Base-by-base conservation (phyloP, 2,113 vertebrate genomes). In the Neoarius graeffei region DNA sequence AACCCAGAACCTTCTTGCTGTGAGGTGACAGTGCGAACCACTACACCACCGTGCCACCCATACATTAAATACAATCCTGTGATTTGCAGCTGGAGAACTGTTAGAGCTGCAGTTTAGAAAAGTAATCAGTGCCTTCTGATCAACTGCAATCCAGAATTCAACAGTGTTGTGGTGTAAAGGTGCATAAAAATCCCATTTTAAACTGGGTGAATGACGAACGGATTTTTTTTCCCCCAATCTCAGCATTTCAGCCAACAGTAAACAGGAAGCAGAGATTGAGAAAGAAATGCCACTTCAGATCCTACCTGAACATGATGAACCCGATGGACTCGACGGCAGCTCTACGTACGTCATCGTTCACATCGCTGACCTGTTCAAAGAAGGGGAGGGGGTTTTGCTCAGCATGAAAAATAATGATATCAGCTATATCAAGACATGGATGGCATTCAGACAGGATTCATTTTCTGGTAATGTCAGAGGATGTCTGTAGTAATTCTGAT, bases 301-400 rank as follows among this genome's bases (percentile, higher is more conserved):
- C 93, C 89, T 97, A 99, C 98, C 98, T 99, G 96, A 99, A 99
- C 83, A 99, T 93, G 93, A 99, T 99, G 94, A 99, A 99, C 60
- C 98, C 98, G 87, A 99, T 98, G 8, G 98, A 99, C 92, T 99
- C 98, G 0, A 99, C 98, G 25, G 98, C 98, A 85, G 98, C 98
- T 80, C 98, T 95, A 67, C 98, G 96, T 87, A 99, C 98, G 0
- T 99, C 98, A 77, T 99, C 98, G 9, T 99, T 99, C 88, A 99
- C 98, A 57, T 99, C 98, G 25, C 98, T 99, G 83, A 99, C 98
- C 98, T 99, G 91, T 5, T 89, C 15, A 81, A 23, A 89, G 52
- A 54, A 11, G 52, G 13, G 9, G 13, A 1, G 9, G 56, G 87
- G 19, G 7, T 88, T 0, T 20, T 27, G 15, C 52, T 60, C 35